A percentile compares a stretch with the other conserved stretches of the same genome.
Conservation (phyloP, 2,113 vertebrate species). For the Rallus limicola region DNA sequence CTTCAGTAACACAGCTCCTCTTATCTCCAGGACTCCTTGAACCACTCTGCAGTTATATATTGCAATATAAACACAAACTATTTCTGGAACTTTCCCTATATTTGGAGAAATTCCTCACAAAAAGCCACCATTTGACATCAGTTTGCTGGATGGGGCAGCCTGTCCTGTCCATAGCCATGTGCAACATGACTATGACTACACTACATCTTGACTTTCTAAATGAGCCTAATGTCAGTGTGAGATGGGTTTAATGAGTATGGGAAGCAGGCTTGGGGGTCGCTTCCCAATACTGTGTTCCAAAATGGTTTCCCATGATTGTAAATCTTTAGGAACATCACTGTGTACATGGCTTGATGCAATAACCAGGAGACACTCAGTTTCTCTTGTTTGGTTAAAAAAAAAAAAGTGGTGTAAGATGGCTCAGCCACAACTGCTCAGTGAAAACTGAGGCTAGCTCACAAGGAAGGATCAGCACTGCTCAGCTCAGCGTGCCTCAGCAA, state of each 20-base stretch:
- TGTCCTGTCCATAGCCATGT: background rate
- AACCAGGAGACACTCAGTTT: background rate
- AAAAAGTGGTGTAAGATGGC: background rate
- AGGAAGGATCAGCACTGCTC: background rate
- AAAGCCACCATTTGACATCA: background rate
- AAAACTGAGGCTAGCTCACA: background rate
- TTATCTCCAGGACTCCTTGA: background rate
- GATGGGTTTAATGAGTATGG: background rate
- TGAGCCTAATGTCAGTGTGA: background rate
- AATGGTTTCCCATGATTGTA: background rate
- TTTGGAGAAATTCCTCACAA: background rate
- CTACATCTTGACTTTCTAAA: too few relatives aligned
- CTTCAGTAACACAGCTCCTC: background rate
- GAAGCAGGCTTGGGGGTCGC: background rate
- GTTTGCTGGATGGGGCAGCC: background rate
- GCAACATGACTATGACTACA: background rate
- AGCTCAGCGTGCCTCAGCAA: fast-evolving
- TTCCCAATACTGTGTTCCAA: background rate
- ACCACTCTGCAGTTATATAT: background rate
- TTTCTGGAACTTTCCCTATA: background rate
- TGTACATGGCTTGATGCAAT: background rate
- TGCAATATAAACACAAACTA: background rate
- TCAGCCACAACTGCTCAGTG: background rate
- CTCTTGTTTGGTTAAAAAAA: too few relatives aligned
- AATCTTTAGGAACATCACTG: background rate